Conservation (phyloP, 1,140 invertebrate species). For the Heliothis subflexa region DNA sequence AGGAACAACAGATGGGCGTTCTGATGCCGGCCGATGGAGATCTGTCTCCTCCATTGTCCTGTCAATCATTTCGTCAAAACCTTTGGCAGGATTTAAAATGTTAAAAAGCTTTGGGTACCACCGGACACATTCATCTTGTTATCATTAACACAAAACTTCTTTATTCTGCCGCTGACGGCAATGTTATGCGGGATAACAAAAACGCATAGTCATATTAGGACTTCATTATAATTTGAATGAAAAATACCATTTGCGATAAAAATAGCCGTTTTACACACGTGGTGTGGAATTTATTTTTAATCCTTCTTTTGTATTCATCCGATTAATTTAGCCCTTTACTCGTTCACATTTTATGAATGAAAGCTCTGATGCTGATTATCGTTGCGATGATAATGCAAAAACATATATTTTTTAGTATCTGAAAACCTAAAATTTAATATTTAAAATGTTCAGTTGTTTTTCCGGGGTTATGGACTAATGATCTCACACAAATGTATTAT, state of each 20-base stretch:
- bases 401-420: no score
- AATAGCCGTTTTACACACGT: background rate
- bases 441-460: conserved; percentile 1
- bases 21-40: conserved; percentile 45
- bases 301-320: background rate
- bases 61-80: conserved; percentile 70
- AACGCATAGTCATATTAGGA: background rate
- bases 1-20: conserved; percentile 29
- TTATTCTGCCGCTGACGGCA: conserved; percentile 8
- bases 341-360: no score
- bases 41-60: conserved; percentile 66
- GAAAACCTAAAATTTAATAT: background rate
- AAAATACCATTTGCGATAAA: background rate
- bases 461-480: conserved; percentile 5
- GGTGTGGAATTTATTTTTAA: background rate
- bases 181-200: conserved; percentile 5
- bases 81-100: conserved; percentile 44
- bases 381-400: no score
- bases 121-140: background rate
- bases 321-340: background rate
- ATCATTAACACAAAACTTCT: background rate
- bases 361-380: no score
- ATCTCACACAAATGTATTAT: conserved; percentile 28
- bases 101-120: conserved; percentile 43
- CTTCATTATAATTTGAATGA: conserved; percentile 10